These are phyloP conservation scores for Plutella xylostella DNA, from an alignment of 2,888 invertebrate genomes.

Conservation along the genomic window DNA sequence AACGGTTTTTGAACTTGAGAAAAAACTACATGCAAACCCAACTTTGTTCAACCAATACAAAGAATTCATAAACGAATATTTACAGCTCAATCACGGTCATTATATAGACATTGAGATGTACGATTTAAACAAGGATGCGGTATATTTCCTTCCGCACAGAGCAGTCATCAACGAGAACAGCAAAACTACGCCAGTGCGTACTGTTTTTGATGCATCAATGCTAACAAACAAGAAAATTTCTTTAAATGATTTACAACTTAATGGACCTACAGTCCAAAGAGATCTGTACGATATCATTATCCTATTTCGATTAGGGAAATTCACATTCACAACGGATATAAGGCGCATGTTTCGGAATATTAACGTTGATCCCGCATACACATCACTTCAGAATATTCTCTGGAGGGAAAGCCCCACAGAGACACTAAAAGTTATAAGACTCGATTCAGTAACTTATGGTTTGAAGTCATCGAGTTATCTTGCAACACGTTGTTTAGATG, in stretches of 20 bases:
- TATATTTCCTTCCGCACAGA: constrained; percentile 11
- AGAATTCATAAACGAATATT: constrained; percentile 12
- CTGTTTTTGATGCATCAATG: constrained; percentile 9
- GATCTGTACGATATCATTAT: constrained; percentile 17
- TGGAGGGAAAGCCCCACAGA: not conserved
- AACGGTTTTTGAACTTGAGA: not conserved
- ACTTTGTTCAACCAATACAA: constrained; percentile 8
- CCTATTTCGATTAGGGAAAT: constrained; percentile 11
- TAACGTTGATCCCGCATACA: constrained; percentile 4
- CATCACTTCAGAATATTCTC: constrained; percentile 4
- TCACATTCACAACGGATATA: constrained; percentile 15
- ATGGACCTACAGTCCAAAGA: constrained; percentile 14
- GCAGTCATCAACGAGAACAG: constrained; percentile 11
- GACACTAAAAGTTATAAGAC: not conserved
- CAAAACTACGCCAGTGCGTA: constrained; percentile 1
- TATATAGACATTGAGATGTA: constrained; percentile 6
- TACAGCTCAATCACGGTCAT: constrained; percentile 10
- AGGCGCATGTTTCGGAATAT: constrained; percentile 18
- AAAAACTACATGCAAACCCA: constrained; percentile 10
- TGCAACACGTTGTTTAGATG: not conserved
- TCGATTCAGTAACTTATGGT: constrained; percentile 2
- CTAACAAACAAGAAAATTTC: constrained; percentile 11
- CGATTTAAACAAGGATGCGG: constrained; percentile 7
- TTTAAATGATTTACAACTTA: constrained; percentile 10
- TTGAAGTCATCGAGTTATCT: not conserved